Evolutionary conservation across 2,888 invertebrate genomes (phyloP).

Genomic region (Acrobasis repandana): DNA sequence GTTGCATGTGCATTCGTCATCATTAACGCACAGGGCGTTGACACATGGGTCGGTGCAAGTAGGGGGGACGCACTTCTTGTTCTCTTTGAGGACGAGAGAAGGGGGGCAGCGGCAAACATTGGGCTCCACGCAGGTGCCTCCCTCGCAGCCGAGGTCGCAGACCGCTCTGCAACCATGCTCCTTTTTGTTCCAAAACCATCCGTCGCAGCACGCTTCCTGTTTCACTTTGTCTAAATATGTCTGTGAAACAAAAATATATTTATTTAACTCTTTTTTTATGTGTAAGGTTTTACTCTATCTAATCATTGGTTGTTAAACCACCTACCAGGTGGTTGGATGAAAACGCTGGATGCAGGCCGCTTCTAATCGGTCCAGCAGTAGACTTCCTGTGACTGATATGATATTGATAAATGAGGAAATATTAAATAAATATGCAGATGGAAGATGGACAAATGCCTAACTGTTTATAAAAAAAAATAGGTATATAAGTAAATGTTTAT

Average conservation of each 20-base stretch:
- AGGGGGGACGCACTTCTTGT: constrained; percentile 31
- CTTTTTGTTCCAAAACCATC: constrained; percentile 28
- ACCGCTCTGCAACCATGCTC: constrained; percentile 16
- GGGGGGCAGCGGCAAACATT: constrained; percentile 40
- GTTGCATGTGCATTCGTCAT: constrained; percentile 25
- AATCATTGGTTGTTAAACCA: too few species aligned
- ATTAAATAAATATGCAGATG: neutral
- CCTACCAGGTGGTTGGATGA: too few species aligned
- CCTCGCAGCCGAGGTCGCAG: constrained; percentile 29
- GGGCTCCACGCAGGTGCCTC: constrained; percentile 40
- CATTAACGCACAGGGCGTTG: constrained; percentile 38
- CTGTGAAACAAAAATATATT: neutral
- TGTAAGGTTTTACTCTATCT: too few species aligned
- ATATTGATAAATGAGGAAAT: too few species aligned
- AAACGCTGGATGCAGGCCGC: too few species aligned
- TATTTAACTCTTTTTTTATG: too few species aligned
- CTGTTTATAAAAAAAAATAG: too few species aligned
- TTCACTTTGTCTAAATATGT: constrained; percentile 9
- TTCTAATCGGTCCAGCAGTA: too few species aligned
- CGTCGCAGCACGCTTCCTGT: constrained; percentile 32
- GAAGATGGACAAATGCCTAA: neutral
- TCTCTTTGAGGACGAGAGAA: constrained; percentile 26
- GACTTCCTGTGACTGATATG: too few species aligned
- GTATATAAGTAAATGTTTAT: too few species aligned
- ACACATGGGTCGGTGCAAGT: constrained; percentile 50